Conservation (phyloP, 1,140 invertebrate species). For the Bombus cullumanus region DNA sequence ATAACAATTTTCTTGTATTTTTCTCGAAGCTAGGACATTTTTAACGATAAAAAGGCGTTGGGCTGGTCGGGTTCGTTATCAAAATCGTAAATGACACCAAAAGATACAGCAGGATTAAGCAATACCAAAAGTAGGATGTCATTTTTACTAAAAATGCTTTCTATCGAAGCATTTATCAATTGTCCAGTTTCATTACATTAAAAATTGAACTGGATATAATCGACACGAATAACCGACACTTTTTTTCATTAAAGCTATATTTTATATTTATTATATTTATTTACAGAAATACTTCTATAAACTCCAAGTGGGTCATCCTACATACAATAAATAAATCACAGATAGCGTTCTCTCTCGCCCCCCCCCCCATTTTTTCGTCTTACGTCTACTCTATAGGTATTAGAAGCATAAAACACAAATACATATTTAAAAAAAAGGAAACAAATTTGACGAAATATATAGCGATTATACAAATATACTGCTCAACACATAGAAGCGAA, state of each 20-base stretch:
- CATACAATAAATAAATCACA: background rate
- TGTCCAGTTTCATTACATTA: background rate
- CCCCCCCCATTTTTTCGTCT: no score
- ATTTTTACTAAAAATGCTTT: background rate
- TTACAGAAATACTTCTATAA: background rate
- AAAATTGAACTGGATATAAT: background rate
- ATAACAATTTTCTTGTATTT: no score
- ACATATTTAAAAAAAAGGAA: background rate
- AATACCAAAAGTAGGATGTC: background rate
- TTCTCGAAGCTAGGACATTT: background rate
- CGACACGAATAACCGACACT: background rate
- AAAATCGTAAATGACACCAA: background rate
- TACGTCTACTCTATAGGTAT: background rate
- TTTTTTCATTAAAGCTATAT: background rate
- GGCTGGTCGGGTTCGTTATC: background rate
- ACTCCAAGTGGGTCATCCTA: background rate
- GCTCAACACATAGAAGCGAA: constrained; percentile 6
- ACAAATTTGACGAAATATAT: background rate
- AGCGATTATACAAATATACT: background rate
- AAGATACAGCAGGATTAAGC: background rate
- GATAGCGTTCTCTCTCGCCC: background rate
- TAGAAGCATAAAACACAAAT: background rate
- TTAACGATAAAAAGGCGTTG: background rate
- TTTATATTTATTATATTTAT: background rate
- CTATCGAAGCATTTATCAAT: background rate